phyloP scores from a whole-genome alignment of 2,113 vertebrate genomes.

The Vulpes vulpes region DNA sequence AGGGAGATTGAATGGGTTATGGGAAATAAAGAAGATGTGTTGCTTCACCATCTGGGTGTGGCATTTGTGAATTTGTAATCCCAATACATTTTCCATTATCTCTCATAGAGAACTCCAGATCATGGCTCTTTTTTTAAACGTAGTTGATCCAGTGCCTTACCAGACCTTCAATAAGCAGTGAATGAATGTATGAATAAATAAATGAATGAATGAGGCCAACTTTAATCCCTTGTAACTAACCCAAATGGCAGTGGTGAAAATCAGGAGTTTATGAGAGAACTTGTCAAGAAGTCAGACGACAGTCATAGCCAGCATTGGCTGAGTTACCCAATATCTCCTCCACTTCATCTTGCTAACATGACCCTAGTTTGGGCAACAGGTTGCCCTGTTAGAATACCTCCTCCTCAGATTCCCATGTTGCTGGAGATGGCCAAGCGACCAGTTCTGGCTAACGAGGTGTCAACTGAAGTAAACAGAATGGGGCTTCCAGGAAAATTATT shows the following conservation, averaged over 20 bases:
- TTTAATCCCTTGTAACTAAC: neutral
- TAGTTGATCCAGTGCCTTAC: neutral
- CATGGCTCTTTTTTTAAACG: neutral
- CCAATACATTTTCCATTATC: neutral
- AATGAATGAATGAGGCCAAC: neutral
- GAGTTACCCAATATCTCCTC: too few relatives aligned
- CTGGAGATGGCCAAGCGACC: neutral
- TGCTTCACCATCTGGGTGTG: neutral
- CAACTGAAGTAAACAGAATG: neutral
- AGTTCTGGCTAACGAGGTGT: neutral
- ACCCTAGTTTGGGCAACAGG: neutral
- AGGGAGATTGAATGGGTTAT: neutral
- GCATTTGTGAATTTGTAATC: neutral
- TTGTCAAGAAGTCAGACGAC: neutral
- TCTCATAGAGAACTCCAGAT: neutral
- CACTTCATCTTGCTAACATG: neutral
- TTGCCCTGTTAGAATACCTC: neutral
- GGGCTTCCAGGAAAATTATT: neutral
- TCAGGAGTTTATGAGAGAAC: neutral
- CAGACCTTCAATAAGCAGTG: neutral
- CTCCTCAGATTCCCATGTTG: neutral
- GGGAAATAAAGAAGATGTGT: neutral
- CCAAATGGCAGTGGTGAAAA: neutral
- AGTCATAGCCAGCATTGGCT: neutral
- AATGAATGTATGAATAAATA: neutral